Evolutionary conservation across 2,888 invertebrate species (phyloP), one percentile per base, ranked within the genome.

Genomic region (Saturnia japonica): DNA sequence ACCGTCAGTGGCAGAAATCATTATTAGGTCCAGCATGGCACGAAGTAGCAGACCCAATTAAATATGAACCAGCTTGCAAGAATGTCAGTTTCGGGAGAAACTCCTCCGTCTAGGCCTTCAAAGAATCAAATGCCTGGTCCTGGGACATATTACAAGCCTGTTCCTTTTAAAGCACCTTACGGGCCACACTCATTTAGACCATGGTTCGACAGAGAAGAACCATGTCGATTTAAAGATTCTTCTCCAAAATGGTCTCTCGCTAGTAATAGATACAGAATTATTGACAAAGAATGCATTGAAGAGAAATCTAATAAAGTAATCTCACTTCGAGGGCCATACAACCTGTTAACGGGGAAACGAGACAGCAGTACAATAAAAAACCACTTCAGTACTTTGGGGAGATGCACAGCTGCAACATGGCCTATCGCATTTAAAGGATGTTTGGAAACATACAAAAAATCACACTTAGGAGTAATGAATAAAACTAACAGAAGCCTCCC

Each of bases 341-440:
- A 93, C 68, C 78, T 93, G 1, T 93, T 92, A 74, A 94, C 95
- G 0, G 95, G 95, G 0, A 87, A 87, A 45, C 85, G 95, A 67
- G 94, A 95, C 74, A 86, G 76, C 1, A 88, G 84, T 6, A 91
- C 94, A 0, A 94, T 95, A 19, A 95, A 94, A 79, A 95, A 95
- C 77, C 91, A 95, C 81, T 95, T 95, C 72, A 88, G 86, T 19
- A 89, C 85, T 11, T 80, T 85, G 12, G 70, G 81, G 34, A 84
- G 74, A 75, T 84, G 83, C 66, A 64, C 79, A 4, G 87, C 91
- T 0, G 80, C 88, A 1, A 87, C 91, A 0, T 94, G 93, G 93
- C 93, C 93, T 0, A 67, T 88, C 11, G 85, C 85, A 0, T 73
- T 91, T 0, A 86, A 84, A 70, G 88, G 89, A 0, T 78, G 82